These are phyloP conservation scores for Coturnix japonica DNA, from an alignment of 2,113 vertebrate genomes.

Conservation along the genomic window DNA sequence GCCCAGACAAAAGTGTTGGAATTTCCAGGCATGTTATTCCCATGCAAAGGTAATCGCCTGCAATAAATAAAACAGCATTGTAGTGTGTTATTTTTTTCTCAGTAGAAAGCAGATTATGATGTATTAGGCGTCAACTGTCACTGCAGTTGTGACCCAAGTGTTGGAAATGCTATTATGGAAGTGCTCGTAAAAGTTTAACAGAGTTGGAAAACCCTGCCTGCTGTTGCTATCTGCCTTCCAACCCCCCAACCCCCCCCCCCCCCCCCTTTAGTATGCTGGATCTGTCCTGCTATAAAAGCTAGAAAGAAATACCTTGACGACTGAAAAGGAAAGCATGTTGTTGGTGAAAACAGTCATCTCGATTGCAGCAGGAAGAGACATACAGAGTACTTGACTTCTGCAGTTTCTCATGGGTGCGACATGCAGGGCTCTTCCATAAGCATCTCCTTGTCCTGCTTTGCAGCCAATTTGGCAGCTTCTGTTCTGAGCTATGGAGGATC, in stretches of 20 bases:
- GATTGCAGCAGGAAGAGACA: background rate
- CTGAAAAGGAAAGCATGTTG: background rate
- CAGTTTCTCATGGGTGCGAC: background rate
- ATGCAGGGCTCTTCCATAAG: background rate
- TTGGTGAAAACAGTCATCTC: background rate
- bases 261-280: rapidly evolving
- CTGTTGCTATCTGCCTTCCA: background rate
- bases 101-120: constrained; percentile 30
- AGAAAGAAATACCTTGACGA: background rate
- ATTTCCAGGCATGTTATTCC: background rate
- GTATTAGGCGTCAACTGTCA: background rate
- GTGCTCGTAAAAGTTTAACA: background rate
- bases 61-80: background rate
- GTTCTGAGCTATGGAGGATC: background rate
- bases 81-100: background rate
- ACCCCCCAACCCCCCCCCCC: background rate
- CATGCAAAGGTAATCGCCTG: background rate
- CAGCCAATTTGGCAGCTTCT: background rate
- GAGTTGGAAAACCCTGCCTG: background rate
- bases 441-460: background rate
- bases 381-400: rapidly evolving
- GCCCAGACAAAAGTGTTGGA: background rate
- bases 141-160: background rate
- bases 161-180: constrained; percentile 43
- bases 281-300: background rate